Evolutionary conservation across 2,797 vertebrate genomes (phyloP), one percentile per base, ranked within the genome.

Genomic region (Smutsia temminckii): DNA sequence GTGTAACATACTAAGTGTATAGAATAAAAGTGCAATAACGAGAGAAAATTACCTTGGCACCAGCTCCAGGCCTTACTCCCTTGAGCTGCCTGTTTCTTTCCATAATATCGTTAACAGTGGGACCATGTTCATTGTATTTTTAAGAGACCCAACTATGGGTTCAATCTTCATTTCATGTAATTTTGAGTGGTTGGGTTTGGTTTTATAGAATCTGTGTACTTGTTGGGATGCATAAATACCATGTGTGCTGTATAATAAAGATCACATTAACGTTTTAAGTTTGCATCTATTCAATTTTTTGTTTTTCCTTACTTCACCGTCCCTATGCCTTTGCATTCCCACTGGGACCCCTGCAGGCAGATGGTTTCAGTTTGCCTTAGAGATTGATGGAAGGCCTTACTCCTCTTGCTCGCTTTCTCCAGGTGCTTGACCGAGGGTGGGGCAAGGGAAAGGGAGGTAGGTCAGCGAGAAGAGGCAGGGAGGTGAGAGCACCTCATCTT

Each of bases 11-110:
- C 89, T 93, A 96, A 89, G 91, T 91, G 92, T 95, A n/a, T 96
- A 97, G 93, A 94, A 94, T 96, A 95, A 96, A 92, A 95, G 97
- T 97, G 97, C 97, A 97, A 95, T 98, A 97, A 98, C 93, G 66
- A 86, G 83, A 93, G 34, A 69, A 75, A 95, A 83, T 68, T 61
- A 94, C 85, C 91, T 80, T 57, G 93, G 93, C 92, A 95, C 91
- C 85, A 80, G 92, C 49, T 68, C 86, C 25, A 81, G 29, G 91
- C 88, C 93, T 75, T 88, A 27, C 71, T 89, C 75, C 66, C 61
- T 91, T 87, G 84, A 85, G 69, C 87, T 75, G 3, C n/a, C 59
- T 77, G 13, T 94, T 42, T 95, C 59, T 89, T 75, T 75, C 72
- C 29, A 11, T 88, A 46, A 79, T 89, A 84, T 29, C 69, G 63